phyloP scores from a whole-genome alignment of 2,113 vertebrate species.

The Ploceus nigricollis region DNA sequence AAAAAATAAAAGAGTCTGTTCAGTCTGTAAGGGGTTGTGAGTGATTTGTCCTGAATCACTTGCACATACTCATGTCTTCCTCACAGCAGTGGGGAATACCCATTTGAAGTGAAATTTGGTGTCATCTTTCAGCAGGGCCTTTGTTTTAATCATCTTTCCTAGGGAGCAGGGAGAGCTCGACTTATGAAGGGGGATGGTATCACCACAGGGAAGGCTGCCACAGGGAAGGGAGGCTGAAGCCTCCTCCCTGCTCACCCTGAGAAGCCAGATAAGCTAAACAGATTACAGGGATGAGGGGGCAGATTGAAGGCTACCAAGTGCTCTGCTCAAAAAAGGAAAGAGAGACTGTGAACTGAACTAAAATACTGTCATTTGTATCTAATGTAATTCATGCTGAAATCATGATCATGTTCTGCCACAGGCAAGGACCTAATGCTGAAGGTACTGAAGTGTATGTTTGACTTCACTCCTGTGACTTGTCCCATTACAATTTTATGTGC shows the following conservation, averaged over 20 bases:
- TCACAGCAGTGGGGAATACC: not conserved
- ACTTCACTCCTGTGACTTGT: not conserved
- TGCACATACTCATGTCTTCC: not conserved
- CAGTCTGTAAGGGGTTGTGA: not conserved
- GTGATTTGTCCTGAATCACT: not conserved
- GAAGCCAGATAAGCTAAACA: not conserved
- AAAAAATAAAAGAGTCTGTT: not conserved
- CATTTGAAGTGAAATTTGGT: not conserved
- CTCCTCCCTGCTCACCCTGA: not conserved
- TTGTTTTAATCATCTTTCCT: conserved; percentile 33
- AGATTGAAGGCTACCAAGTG: not conserved
- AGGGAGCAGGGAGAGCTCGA: not conserved
- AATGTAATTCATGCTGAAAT: not conserved
- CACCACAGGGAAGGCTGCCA: not conserved
- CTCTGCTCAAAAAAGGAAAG: not conserved
- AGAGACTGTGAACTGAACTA: not conserved
- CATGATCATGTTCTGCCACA: not conserved
- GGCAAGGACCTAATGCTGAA: not conserved
- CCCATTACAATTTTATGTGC: not conserved
- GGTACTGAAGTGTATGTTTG: not conserved
- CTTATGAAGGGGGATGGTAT: not conserved
- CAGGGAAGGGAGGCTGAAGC: not conserved
- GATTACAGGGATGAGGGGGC: not conserved
- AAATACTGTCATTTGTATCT: not conserved
- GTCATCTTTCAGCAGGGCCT: conserved; percentile 33